Conservation (phyloP, 2,113 vertebrate genomes). For the Typhlomys cinereus region DNA sequence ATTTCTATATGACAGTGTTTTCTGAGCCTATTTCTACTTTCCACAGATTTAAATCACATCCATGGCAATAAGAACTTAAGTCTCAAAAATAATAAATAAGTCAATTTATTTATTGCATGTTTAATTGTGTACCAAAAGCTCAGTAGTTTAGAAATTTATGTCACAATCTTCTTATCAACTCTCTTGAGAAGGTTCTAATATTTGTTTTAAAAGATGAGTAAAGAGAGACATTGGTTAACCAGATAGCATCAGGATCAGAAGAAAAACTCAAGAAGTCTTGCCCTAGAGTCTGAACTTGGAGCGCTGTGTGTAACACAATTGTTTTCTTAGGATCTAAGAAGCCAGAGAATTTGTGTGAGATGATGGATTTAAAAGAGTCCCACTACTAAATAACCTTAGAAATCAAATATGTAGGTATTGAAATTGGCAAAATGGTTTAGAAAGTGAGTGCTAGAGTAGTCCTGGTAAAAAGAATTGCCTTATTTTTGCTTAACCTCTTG, state of each 20-base stretch:
- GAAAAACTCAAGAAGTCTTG: not conserved
- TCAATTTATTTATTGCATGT: not conserved
- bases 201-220: not conserved
- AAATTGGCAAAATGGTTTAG: not conserved
- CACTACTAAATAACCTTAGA: not conserved
- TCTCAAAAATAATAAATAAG: slow-evolving; percentile 36
- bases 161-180: not conserved
- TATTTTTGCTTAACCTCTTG: slow-evolving; percentile 20
- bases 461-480: not conserved
- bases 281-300: not conserved
- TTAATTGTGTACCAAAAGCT: not conserved
- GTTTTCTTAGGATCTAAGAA: not conserved
- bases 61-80: not conserved
- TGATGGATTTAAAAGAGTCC: not conserved
- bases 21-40: not conserved
- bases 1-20: not conserved
- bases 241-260: not conserved
- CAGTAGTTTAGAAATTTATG: not conserved
- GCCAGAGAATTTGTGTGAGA: not conserved
- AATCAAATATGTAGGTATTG: not conserved
- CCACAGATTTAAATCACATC: not conserved
- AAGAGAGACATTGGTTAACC: not conserved
- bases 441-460: not conserved
- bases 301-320: not conserved
- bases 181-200: not conserved